phyloP scores from a whole-genome alignment of 2,113 vertebrate genomes.

The Cyrtonyx montezumae region DNA sequence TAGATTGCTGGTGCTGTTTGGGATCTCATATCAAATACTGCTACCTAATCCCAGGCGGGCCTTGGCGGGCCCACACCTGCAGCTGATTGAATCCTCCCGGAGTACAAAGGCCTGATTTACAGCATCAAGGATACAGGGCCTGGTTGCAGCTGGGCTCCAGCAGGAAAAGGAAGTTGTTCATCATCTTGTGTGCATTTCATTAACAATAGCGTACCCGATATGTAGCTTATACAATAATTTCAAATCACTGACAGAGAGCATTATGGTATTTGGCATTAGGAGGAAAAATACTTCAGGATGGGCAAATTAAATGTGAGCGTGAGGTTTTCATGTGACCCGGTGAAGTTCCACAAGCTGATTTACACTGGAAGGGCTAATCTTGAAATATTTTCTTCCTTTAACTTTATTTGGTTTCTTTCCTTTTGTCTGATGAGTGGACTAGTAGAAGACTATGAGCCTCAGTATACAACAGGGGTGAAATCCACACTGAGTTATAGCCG shows the following conservation, averaged over 20 bases:
- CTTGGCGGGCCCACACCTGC: constrained; percentile 91
- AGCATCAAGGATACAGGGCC: constrained; percentile 85
- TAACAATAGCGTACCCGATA: constrained; percentile 87
- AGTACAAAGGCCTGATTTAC: constrained; percentile 97
- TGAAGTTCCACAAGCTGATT: constrained; percentile 60
- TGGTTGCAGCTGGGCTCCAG: constrained; percentile 91
- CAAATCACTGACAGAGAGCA: constrained; percentile 86
- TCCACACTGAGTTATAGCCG: background rate
- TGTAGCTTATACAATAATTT: constrained; percentile 82
- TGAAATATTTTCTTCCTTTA: constrained; percentile 49
- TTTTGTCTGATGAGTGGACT: constrained; percentile 50
- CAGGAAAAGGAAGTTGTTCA: constrained; percentile 99
- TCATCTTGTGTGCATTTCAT: constrained; percentile 91
- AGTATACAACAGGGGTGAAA: background rate
- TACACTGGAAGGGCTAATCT: constrained; percentile 71
- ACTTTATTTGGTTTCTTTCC: constrained; percentile 62
- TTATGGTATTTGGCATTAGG: constrained; percentile 81
- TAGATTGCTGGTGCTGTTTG: constrained; percentile 82
- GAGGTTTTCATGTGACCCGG: constrained; percentile 71
- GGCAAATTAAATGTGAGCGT: constrained; percentile 80
- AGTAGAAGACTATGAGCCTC: background rate
- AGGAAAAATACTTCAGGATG: constrained; percentile 81
- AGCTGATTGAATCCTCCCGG: constrained; percentile 95
- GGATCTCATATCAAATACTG: constrained; percentile 89
- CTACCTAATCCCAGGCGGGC: constrained; percentile 89